Percentiles rank a stretch among this genome's conserved stretches.
Conservation (phyloP, 2,797 vertebrate species). For the Benthosema pterotum region DNA sequence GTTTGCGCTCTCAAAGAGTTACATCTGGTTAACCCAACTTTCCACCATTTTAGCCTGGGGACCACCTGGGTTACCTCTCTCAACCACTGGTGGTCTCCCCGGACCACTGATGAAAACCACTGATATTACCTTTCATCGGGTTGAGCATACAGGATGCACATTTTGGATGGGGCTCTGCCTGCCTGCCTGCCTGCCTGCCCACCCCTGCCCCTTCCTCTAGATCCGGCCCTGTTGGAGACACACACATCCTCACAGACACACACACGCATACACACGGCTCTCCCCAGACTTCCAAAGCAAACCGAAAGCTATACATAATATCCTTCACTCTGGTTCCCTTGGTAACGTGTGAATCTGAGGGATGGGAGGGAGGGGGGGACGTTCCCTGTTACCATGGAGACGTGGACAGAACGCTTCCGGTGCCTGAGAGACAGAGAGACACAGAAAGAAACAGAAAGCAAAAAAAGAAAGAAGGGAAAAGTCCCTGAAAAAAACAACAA, state of each 20-base stretch:
- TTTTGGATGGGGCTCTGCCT: too few species aligned
- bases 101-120: too few species aligned
- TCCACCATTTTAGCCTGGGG: too few species aligned
- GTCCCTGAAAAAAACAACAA: slow-evolving; percentile 32
- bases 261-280: slow-evolving; percentile 27
- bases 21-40: too few species aligned
- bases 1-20: too few species aligned
- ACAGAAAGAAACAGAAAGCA: not conserved
- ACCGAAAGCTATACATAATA: slow-evolving; percentile 35
- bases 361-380: slow-evolving; percentile 42
- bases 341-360: slow-evolving; percentile 56
- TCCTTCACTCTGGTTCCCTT: slow-evolving; percentile 72
- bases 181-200: too few species aligned
- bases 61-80: too few species aligned
- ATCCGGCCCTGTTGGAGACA: too few species aligned
- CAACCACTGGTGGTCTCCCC: too few species aligned
- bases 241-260: slow-evolving; percentile 32
- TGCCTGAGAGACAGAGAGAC: slow-evolving; percentile 31
- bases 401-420: slow-evolving; percentile 43
- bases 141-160: too few species aligned
- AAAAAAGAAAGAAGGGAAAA: slow-evolving; percentile 47
- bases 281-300: slow-evolving; percentile 25
- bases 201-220: too few species aligned
- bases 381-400: slow-evolving; percentile 84
- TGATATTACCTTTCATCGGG: too few species aligned